phyloP scores from a whole-genome alignment of 2,888 invertebrate species.

The Tridacna crocea region DNA sequence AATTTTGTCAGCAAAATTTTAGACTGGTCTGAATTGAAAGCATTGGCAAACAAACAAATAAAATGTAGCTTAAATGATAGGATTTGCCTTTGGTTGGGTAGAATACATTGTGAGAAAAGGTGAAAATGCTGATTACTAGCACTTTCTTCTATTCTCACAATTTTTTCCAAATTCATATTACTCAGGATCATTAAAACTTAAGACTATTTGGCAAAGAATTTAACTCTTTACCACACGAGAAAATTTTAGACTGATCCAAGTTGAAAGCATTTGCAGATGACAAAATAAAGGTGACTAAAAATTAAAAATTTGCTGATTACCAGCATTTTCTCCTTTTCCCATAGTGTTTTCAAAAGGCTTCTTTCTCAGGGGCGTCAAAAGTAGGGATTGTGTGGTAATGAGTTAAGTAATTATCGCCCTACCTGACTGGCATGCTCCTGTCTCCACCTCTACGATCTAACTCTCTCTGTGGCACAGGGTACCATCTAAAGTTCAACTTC shows the following conservation, averaged over 20 bases:
- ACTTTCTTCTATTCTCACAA: constrained; percentile 2
- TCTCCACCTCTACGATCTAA: constrained; percentile 97
- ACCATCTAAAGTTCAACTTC: constrained; percentile 99
- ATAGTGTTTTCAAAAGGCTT: not conserved
- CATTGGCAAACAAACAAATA: not conserved
- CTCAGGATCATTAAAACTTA: too few relatives aligned
- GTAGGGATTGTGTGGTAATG: not conserved
- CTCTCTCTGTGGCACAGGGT: constrained; percentile 98
- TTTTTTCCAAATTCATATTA: not conserved
- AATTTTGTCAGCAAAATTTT: too few relatives aligned
- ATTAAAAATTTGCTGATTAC: too few relatives aligned
- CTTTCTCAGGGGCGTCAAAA: not conserved
- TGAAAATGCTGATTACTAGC: not conserved
- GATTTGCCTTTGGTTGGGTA: too few relatives aligned
- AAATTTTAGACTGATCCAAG: too few relatives aligned
- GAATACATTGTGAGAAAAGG: constrained; percentile 1
- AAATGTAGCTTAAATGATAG: too few relatives aligned
- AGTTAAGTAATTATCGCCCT: constrained; percentile 30
- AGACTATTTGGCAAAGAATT: too few relatives aligned
- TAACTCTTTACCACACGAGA: too few relatives aligned
- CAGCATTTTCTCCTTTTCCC: not conserved
- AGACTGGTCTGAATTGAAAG: not conserved
- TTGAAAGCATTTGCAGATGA: too few relatives aligned
- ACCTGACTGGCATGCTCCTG: constrained; percentile 94
- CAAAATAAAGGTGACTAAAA: too few relatives aligned